These are phyloP conservation scores for Myotis myotis DNA, from an alignment of 2,797 vertebrate genomes.

Conservation along the genomic window DNA sequence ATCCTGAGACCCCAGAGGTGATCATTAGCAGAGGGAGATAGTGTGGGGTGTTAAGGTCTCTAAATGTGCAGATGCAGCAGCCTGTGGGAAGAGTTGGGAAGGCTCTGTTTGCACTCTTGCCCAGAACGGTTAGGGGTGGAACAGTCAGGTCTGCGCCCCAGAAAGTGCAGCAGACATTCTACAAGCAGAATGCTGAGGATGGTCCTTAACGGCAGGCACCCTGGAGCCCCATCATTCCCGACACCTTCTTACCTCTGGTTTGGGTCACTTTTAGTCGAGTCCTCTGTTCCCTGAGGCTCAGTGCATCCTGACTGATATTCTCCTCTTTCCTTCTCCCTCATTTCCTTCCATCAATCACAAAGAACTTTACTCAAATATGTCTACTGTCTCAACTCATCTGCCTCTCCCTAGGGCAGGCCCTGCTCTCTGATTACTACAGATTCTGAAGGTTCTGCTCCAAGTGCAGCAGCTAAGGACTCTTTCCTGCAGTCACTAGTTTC, in stretches of 20 bases:
- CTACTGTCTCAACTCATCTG: background rate
- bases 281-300: background rate
- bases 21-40: background rate
- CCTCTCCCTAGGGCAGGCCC: background rate
- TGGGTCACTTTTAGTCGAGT: background rate
- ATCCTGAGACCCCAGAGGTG: background rate
- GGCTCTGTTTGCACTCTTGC: background rate
- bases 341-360: background rate
- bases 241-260: background rate
- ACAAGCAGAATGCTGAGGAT: background rate
- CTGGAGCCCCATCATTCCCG: background rate
- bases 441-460: background rate
- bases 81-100: background rate
- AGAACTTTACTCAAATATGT: background rate
- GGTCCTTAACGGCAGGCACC: background rate
- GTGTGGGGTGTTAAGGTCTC: background rate
- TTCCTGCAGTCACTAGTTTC: background rate
- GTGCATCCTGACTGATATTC: background rate
- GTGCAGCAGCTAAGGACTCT: background rate
- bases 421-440: background rate
- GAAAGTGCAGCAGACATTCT: background rate
- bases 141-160: background rate
- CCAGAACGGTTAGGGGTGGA: background rate
- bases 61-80: background rate
- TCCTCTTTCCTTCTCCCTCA: background rate